These are phyloP conservation scores for Corythoichthys intestinalis DNA, from an alignment of 2,113 vertebrate species.

Conservation along the genomic window DNA sequence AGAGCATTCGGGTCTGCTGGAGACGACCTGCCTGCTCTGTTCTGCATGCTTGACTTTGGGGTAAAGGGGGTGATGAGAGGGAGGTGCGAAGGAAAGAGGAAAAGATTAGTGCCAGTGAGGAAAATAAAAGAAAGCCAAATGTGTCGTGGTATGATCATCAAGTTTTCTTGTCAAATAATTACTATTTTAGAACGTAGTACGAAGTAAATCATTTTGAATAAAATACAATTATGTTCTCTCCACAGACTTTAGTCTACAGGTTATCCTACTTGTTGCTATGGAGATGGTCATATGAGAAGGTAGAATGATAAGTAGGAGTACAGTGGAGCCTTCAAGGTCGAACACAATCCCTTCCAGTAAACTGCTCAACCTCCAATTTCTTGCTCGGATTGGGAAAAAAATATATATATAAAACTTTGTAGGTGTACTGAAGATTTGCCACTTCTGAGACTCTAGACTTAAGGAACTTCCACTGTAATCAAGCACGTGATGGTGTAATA, in stretches of 20 bases:
- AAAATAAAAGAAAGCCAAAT: background rate
- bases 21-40: constrained; percentile 62
- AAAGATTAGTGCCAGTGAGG: constrained; percentile 32
- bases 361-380: background rate
- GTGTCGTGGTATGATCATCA: background rate
- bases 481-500: too few relatives aligned
- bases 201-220: background rate
- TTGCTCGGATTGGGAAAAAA: background rate
- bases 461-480: too few relatives aligned
- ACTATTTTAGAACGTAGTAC: background rate
- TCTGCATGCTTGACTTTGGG: constrained; percentile 70
- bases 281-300: background rate
- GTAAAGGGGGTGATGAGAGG: constrained; percentile 30
- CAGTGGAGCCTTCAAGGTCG: background rate
- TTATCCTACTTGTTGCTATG: background rate
- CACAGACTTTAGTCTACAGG: background rate
- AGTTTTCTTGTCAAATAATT: background rate
- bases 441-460: background rate
- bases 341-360: background rate
- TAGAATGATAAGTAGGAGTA: background rate
- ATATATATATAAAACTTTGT: too few relatives aligned
- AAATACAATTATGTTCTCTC: background rate
- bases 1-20: constrained; percentile 64
- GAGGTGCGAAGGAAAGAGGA: constrained; percentile 35
- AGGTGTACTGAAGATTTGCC: background rate